Evolutionary conservation across 2,797 vertebrate genomes (phyloP).

Genomic region (Pyrocephalus nanus): DNA sequence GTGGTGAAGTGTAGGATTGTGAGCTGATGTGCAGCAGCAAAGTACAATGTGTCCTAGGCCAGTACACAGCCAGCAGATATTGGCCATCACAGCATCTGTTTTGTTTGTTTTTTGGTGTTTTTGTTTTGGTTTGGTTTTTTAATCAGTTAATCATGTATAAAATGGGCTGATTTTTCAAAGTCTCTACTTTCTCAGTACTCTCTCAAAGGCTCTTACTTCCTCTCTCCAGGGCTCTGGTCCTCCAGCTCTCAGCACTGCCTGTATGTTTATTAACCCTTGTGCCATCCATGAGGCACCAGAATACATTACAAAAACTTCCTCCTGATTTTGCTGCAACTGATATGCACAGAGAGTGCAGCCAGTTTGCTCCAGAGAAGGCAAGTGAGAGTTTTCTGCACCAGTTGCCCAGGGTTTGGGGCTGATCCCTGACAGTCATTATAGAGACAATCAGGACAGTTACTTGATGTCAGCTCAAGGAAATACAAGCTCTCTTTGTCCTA

Average conservation of each 20-base stretch:
- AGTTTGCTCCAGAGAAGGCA: background rate
- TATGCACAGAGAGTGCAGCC: background rate
- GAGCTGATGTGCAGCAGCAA: background rate
- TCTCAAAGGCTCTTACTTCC: background rate
- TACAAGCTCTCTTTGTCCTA: background rate
- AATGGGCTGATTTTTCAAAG: background rate
- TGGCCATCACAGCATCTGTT: background rate
- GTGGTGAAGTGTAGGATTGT: background rate
- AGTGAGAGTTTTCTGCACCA: background rate
- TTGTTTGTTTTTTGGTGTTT: too few species aligned
- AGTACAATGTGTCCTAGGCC: background rate
- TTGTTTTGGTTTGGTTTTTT: background rate
- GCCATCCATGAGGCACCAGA: background rate
- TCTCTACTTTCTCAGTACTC: background rate
- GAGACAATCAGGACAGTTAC: background rate
- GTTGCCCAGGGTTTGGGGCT: background rate
- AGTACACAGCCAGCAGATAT: background rate
- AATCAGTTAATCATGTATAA: background rate
- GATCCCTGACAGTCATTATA: background rate
- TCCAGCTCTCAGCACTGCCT: background rate
- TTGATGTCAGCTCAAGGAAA: background rate
- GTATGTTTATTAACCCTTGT: background rate
- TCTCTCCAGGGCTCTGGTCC: background rate
- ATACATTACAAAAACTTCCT: background rate
- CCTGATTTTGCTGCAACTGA: background rate